These are phyloP conservation scores for Cryptotermes secundus DNA, from an alignment of 1,140 invertebrate genomes.

Conservation along the genomic window DNA sequence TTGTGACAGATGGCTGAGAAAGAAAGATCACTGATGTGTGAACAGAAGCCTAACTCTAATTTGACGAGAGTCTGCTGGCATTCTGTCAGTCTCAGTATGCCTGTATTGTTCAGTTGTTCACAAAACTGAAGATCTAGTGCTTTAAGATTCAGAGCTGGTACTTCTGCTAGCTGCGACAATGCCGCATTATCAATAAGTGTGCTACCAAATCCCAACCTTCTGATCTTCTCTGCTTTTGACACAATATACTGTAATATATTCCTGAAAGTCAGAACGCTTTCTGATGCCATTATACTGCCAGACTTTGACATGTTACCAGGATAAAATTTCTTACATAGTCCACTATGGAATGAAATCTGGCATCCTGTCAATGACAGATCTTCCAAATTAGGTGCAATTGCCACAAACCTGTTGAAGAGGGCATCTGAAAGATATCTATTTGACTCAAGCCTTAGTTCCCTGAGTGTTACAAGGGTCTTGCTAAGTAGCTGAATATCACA, in stretches of 20 bases:
- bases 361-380: conserved; percentile 62
- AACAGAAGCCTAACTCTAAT: conserved; percentile 63
- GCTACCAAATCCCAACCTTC: conserved; percentile 61
- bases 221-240: conserved; percentile 55
- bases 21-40: conserved; percentile 61
- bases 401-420: conserved; percentile 63
- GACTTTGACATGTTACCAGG: conserved; percentile 47
- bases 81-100: conserved; percentile 55
- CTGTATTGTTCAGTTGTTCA: conserved; percentile 63
- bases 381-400: conserved; percentile 59
- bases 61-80: conserved; percentile 58
- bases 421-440: conserved; percentile 72
- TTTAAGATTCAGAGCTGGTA: conserved; percentile 55
- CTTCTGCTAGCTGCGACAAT: conserved; percentile 54
- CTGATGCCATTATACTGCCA: conserved; percentile 54
- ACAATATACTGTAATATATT: conserved; percentile 61
- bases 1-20: conserved; percentile 58
- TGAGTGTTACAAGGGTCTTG: conserved; percentile 56
- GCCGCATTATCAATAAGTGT: conserved; percentile 64
- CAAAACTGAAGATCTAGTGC: conserved; percentile 59
- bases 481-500: conserved; percentile 52
- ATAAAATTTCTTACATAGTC: conserved; percentile 65
- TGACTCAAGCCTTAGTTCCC: conserved; percentile 58
- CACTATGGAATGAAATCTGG: conserved; percentile 67
- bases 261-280: conserved; percentile 68